Base-by-base conservation (phyloP, 2,113 vertebrate genomes). In the Urocitellus parryii region DNA sequence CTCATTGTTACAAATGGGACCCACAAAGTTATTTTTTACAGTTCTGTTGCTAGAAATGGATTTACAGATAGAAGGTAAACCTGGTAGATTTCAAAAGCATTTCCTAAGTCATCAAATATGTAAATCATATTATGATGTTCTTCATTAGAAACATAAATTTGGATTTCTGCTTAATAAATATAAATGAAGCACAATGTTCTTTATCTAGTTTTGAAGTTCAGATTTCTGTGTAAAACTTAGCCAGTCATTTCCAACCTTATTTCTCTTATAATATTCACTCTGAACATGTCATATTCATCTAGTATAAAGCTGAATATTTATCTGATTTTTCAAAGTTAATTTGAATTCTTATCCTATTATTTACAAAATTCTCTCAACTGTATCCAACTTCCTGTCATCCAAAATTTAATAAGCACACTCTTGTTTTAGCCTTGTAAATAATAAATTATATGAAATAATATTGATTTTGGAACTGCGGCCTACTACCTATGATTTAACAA, bases 291-390 rank as follows among this genome's bases (percentile, higher is more conserved):
- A n/a, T 95, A 81, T 34, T 88, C 24, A 79, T 65, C 70, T 87
- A 63, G 58, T 53, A 65, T n/a, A 76, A 89, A 90, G 24, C 79
- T 82, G 20, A 95, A 70, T 78, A 96, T 85, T 73, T 80, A 37
- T 94, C 45, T 74, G 56, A 95, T 92, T 72, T 94, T n/a, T 92
- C 48, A 87, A 88, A 79, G 2, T 80, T 81, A 61, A 90, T 90
- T 83, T 48, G 9, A 95, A 96, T 85, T 90, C 61, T 70, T 94
- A 93, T 79, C 5, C n/a, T 77, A 82, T 7, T 2, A 17, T 61
- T 20, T 53, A 10, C 42, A 65, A 92, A 77, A 85, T 74, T 84
- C 32, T 72, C 34, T 86, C 34, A 95, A 77, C n/a, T 25, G 39
- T 83, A 16, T 77, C 29, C 80, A 94, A 80, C 8, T 63, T 74